Evolutionary conservation across 92 coral and sea anemone species (phyloP).

Genomic region (Phenganax subtilis): DNA sequence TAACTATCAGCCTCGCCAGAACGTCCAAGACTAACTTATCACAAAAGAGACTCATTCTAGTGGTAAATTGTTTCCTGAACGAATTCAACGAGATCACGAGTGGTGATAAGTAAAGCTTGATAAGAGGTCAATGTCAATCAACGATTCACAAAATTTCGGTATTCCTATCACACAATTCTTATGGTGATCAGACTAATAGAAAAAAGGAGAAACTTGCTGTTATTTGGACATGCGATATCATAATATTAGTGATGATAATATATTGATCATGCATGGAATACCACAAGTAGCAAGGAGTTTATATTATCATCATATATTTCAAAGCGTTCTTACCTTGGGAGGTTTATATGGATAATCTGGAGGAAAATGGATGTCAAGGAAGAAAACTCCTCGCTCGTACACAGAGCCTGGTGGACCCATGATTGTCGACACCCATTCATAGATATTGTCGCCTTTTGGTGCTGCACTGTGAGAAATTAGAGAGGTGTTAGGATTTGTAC

Average conservation of each 20-base stretch:
- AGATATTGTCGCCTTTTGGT: slow-evolving; percentile 86
- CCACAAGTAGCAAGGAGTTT: background rate
- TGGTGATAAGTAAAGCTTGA: slow-evolving; percentile 22
- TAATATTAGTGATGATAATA: too few species aligned
- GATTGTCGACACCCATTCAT: slow-evolving; percentile 90
- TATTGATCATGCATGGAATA: background rate
- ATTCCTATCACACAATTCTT: background rate
- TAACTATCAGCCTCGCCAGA: background rate
- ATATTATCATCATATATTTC: background rate
- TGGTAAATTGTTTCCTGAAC: slow-evolving; percentile 17
- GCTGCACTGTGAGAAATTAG: slow-evolving; percentile 61
- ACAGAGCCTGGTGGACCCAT: slow-evolving; percentile 90
- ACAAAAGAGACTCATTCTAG: background rate
- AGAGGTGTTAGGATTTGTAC: background rate
- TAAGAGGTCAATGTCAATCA: slow-evolving; percentile 39
- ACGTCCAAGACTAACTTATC: background rate
- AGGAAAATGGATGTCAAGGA: background rate
- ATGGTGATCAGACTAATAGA: background rate
- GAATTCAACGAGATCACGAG: slow-evolving; percentile 24
- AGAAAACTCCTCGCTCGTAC: background rate
- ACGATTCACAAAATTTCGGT: slow-evolving; percentile 23
- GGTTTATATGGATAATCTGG: slow-evolving; percentile 49
- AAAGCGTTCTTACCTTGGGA: slow-evolving; percentile 65
- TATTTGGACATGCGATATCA: too few species aligned
- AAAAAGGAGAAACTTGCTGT: too few species aligned